phyloP scores from a whole-genome alignment of 2,113 vertebrate genomes.

The Megaleporinus macrocephalus region DNA sequence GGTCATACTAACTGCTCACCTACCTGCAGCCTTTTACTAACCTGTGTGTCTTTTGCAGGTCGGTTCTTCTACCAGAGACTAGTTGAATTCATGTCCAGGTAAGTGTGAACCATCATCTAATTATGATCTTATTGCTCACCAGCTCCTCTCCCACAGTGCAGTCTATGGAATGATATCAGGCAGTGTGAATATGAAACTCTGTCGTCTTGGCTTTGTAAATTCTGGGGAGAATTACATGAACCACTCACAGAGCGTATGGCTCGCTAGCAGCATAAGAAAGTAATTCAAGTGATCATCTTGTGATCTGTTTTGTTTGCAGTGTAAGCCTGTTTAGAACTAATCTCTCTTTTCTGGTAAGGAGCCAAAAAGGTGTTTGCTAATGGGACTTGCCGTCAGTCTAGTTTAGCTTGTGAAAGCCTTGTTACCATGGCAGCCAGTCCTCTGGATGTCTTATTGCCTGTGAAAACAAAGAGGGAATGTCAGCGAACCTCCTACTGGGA shows the following conservation, averaged over 20 bases:
- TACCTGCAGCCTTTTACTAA: neutral
- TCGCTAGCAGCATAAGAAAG: too few species aligned
- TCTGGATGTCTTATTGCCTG: conserved; percentile 25
- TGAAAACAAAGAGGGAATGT: conserved; percentile 37
- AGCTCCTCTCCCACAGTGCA: neutral
- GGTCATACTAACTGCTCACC: neutral
- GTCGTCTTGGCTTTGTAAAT: neutral
- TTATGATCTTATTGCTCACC: neutral
- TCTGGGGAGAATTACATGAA: neutral
- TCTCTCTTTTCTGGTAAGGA: conserved; percentile 4
- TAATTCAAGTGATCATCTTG: neutral
- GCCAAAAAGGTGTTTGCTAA: conserved; percentile 16
- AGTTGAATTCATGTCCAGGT: conserved; percentile 98
- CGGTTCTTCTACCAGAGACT: conserved; percentile 95
- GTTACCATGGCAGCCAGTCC: conserved; percentile 54
- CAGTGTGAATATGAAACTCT: neutral
- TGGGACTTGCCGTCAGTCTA: neutral
- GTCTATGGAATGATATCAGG: neutral
- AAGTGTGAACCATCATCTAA: conserved; percentile 22
- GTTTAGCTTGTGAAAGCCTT: conserved; percentile 10
- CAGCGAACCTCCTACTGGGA: neutral
- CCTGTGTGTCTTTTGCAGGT: conserved; percentile 69
- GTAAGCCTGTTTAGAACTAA: conserved; percentile 1
- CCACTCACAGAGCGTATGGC: neutral
- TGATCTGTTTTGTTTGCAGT: neutral